A percentile compares a stretch with the other conserved stretches of the same genome.
Conservation (phyloP, 1,140 invertebrate species). For the Nebria ingens region DNA sequence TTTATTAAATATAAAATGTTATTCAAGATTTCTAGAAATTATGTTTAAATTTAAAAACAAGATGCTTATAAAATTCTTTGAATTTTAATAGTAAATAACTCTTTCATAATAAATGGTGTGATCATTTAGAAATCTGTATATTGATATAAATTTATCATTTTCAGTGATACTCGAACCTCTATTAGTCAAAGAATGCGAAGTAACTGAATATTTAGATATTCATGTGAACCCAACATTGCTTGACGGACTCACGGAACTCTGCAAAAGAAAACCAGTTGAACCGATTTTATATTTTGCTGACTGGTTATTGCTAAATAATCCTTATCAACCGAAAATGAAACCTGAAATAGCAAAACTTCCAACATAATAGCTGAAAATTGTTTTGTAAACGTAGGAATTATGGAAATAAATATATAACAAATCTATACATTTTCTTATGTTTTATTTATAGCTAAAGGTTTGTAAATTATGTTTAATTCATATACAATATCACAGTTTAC, state of each 20-base stretch:
- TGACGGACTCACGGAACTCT: conserved; percentile 57
- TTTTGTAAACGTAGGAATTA: no score
- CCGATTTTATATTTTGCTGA: conserved; percentile 69
- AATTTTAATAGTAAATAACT: no score
- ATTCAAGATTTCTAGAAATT: no score
- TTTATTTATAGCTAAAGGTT: conserved; percentile 4
- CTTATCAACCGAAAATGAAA: conserved; percentile 51
- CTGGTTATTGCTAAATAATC: conserved; percentile 64
- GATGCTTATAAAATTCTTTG: no score
- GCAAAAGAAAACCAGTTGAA: conserved; percentile 58
- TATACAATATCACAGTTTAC: not conserved
- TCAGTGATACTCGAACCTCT: conserved; percentile 52
- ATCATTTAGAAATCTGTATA: not conserved
- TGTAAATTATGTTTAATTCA: no score
- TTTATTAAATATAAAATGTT: no score
- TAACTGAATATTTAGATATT: conserved; percentile 57
- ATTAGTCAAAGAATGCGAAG: conserved; percentile 36
- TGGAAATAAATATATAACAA: not conserved
- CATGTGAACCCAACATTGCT: conserved; percentile 52
- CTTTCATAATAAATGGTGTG: no score
- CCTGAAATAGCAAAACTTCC: conserved; percentile 29
- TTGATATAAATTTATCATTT: conserved; percentile 18
- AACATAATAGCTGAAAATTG: no score
- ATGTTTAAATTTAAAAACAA: no score
- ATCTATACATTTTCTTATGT: not conserved